Evolutionary conservation across 2,888 invertebrate genomes (phyloP).

Genomic region (Cosmia trapezina): DNA sequence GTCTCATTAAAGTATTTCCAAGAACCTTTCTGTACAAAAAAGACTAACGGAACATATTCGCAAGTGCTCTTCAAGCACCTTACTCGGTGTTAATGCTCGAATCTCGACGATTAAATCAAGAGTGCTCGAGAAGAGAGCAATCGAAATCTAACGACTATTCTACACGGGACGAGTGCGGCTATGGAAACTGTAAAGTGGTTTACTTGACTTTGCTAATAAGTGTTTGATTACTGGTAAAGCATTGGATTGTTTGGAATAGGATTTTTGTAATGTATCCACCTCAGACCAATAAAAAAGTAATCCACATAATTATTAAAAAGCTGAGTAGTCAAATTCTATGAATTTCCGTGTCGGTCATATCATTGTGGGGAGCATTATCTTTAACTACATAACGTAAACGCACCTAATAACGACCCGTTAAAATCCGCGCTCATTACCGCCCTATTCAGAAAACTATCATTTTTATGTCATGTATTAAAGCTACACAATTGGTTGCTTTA

Average conservation of each 20-base stretch:
- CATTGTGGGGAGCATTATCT: neutral
- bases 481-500: no score
- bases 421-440: no score
- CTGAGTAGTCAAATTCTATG: neutral
- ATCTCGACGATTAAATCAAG: conserved; percentile 75
- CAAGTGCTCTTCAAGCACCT: conserved; percentile 71
- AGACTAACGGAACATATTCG: conserved; percentile 82
- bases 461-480: no score
- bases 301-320: neutral
- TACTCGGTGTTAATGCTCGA: conserved; percentile 70
- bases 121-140: conserved; percentile 64
- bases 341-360: neutral
- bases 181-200: conserved; percentile 50
- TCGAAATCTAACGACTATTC: conserved; percentile 61
- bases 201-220: conserved; percentile 47
- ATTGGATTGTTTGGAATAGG: conserved; percentile 3
- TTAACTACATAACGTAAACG: no score
- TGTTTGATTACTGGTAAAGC: conserved; percentile 42
- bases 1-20: conserved; percentile 59
- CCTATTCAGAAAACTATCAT: no score
- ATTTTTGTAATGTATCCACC: neutral
- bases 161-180: conserved; percentile 33
- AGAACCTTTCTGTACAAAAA: conserved; percentile 49
- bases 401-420: no score
- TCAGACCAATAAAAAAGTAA: no score